Conservation (phyloP, 2,888 invertebrate genomes). For the Lasiommata megera region DNA sequence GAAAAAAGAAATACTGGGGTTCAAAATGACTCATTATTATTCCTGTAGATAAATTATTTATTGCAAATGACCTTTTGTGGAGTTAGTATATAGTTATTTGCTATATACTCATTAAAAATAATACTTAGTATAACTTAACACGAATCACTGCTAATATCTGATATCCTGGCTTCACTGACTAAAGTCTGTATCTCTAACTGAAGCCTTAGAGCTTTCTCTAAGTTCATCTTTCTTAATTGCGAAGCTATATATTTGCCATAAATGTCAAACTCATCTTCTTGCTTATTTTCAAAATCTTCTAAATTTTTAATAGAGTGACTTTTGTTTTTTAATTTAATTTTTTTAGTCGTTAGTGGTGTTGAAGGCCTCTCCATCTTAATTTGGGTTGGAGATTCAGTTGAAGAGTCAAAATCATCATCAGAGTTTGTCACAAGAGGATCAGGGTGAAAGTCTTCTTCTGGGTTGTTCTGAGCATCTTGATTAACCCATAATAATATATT, state of each 20-base stretch:
- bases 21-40: too few relatives aligned
- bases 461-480: conserved; percentile 43
- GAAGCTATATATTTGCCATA: conserved; percentile 73
- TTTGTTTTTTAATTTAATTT: conserved; percentile 36
- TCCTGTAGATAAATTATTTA: too few relatives aligned
- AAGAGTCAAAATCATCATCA: conserved; percentile 51
- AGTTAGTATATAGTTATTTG: too few relatives aligned
- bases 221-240: conserved; percentile 65
- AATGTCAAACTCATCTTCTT: conserved; percentile 74
- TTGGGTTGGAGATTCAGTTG: conserved; percentile 36
- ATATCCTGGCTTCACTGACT: conserved; percentile 66
- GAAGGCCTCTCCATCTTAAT: conserved; percentile 42
- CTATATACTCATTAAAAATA: conserved; percentile 11
- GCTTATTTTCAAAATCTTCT: conserved; percentile 39
- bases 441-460: conserved; percentile 46
- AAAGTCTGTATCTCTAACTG: conserved; percentile 68
- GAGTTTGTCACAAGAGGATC: conserved; percentile 54
- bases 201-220: conserved; percentile 61
- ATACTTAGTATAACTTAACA: conserved; percentile 5
- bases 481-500: conserved; percentile 51
- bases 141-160: conserved; percentile 42
- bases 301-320: conserved; percentile 33
- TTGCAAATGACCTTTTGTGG: too few relatives aligned
- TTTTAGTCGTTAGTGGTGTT: conserved; percentile 46
- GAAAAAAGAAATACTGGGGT: too few relatives aligned